These are phyloP conservation scores for Drosophila fuyamai DNA, from an alignment of 1,140 invertebrate species.

Conservation along the genomic window DNA sequence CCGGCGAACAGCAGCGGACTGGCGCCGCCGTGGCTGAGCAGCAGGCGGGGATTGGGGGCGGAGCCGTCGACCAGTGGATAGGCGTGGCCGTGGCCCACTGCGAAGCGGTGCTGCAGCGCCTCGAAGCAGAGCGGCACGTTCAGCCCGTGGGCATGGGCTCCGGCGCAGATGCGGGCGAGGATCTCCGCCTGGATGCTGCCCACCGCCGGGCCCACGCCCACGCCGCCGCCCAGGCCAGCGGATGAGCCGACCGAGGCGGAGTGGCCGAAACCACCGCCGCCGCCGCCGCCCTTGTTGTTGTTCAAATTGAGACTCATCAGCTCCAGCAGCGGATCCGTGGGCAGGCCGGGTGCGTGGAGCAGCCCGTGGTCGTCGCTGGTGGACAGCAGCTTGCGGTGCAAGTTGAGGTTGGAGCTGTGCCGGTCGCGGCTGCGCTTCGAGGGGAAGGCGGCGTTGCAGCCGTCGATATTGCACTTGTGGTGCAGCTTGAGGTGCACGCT, in stretches of 20 bases:
- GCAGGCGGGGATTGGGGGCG: conserved; percentile 61
- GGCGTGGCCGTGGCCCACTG: conserved; percentile 50
- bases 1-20: conserved; percentile 86
- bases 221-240: not conserved
- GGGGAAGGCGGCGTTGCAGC: conserved; percentile 98
- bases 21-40: conserved; percentile 80
- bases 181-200: conserved; percentile 91
- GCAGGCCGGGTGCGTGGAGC: conserved; percentile 52
- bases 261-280: conserved; percentile 1
- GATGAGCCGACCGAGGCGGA: not conserved
- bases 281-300: conserved; percentile 77
- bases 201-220: conserved; percentile 34
- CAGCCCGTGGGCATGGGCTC: conserved; percentile 85
- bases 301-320: conserved; percentile 75
- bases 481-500: conserved; percentile 98
- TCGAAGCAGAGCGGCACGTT: conserved; percentile 86
- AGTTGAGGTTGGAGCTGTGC: conserved; percentile 96
- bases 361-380: conserved; percentile 87
- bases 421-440: conserved; percentile 96
- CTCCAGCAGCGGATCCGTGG: conserved; percentile 82
- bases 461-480: conserved; percentile 97
- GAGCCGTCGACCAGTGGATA: conserved; percentile 16
- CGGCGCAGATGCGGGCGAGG: conserved; percentile 91
- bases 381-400: conserved; percentile 94
- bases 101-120: conserved; percentile 85